phyloP scores from a whole-genome alignment of 2,113 vertebrate species.

The Dipodomys stephensi region DNA sequence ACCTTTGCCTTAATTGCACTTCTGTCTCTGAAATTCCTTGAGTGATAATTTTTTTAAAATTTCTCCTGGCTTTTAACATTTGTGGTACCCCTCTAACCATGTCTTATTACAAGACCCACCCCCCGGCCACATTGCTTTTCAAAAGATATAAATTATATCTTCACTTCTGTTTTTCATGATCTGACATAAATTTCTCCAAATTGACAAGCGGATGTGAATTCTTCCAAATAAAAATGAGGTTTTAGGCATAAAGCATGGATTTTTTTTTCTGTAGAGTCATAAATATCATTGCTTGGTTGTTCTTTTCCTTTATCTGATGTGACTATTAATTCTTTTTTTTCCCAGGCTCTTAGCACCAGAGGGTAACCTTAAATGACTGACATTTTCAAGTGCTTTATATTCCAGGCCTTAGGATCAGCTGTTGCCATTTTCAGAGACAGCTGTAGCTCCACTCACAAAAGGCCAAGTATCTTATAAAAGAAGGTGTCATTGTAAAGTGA shows the following conservation, averaged over 20 bases:
- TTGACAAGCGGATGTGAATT: not conserved
- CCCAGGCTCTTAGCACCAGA: conserved; percentile 56
- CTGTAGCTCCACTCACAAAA: conserved; percentile 78
- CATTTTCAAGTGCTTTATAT: conserved; percentile 79
- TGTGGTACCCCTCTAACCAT: not conserved
- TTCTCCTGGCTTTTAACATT: not conserved
- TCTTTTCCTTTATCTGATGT: conserved; percentile 33
- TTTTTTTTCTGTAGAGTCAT: not conserved
- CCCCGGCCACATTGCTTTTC: not conserved
- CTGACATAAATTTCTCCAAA: not conserved
- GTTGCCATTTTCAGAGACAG: conserved; percentile 83
- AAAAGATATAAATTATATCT: not conserved
- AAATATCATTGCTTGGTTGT: conserved; percentile 42
- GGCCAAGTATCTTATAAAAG: conserved; percentile 81
- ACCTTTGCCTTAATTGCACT: not conserved
- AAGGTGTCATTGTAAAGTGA: conserved; percentile 68
- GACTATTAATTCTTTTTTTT: conserved; percentile 46
- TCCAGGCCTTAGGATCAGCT: conserved; percentile 78
- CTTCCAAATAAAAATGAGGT: not conserved
- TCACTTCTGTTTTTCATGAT: not conserved
- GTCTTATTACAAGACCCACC: not conserved
- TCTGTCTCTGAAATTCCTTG: not conserved
- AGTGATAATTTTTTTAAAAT: not conserved
- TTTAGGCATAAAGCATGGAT: not conserved
- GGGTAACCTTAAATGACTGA: conserved; percentile 78